A percentile compares a stretch with the other conserved stretches of the same genome.
Conservation (phyloP, 37 sponge, comb jelly and placozoan species). For the Bolinopsis microptera region DNA sequence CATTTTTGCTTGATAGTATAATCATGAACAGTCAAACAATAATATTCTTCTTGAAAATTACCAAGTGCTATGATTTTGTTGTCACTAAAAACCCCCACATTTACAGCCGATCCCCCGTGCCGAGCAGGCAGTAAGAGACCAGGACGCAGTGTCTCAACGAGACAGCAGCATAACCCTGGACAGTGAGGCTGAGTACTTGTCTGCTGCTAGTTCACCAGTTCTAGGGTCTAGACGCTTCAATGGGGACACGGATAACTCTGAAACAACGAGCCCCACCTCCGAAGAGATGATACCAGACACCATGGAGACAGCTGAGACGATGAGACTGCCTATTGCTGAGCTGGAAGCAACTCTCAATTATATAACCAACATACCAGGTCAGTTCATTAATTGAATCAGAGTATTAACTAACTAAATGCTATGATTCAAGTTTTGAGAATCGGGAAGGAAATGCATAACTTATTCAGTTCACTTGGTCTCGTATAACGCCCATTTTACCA, state of each 20-base stretch:
- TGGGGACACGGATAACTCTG: background rate
- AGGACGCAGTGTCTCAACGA: background rate
- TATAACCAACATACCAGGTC: slow-evolving; percentile 14
- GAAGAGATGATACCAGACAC: background rate
- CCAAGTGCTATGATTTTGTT: no score
- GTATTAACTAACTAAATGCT: background rate
- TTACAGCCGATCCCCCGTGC: background rate
- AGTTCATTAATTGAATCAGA: no score
- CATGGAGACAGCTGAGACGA: background rate
- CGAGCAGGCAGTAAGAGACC: background rate
- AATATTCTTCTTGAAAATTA: no score
- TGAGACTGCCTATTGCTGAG: background rate
- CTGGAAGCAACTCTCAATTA: background rate
- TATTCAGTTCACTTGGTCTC: no score
- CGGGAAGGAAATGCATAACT: no score
- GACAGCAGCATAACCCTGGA: slow-evolving; percentile 18
- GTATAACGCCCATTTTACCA: background rate
- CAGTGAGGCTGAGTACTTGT: slow-evolving; percentile 28
- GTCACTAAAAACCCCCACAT: background rate
- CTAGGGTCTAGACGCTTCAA: background rate
- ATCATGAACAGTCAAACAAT: no score
- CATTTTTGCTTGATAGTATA: no score
- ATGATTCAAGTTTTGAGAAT: background rate
- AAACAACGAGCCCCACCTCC: background rate
- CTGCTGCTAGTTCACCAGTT: slow-evolving; percentile 47